Evolutionary conservation across 2,113 vertebrate species (phyloP), one percentile per base, ranked within the genome.

Genomic region (Epinephelus fuscoguttatus): DNA sequence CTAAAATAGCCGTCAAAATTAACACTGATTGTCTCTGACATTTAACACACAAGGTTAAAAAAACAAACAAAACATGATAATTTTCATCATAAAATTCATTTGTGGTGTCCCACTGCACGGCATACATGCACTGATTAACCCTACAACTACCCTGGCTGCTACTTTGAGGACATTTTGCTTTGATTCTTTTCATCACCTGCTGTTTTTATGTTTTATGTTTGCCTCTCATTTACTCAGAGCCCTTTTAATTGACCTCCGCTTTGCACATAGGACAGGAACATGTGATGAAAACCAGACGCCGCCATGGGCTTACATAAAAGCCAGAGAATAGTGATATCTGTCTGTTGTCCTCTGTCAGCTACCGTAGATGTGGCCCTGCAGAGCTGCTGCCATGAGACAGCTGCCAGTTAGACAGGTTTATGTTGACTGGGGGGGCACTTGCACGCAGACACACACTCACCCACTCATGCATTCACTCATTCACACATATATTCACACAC

Each of bases 271-370:
- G 60, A 81, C 81, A 63, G 59, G 57, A 82, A 83, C 66, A 70
- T 59, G 60, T 76, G 69, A 84, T 82, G 78, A 62, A 88, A 90
- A 78, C 81, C 77, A 78, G 18, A 80, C 59, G 52, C n/a, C 5
- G 12, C 37, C 77, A 57, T 19, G 64, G 27, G 49, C 69, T 56
- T 2, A 78, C 62, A 88, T 84, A 82, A 89, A 93, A 70, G 71
- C 86, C 80, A 76, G 70, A 87, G 75, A 85, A 81, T 53, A 56
- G 84, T 71, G 75, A 86, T 85, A 89, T 92, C 93, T 90, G 93
- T 92, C 84, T 88, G 87, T 85, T 91, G 93, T 89, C 91, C 84
- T 73, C 45, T 42, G 70, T 84, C 91, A 90, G 89, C 79, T 85
- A 83, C 78, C 23, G 40, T 75, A 82, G 66, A 78, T 61, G 82